phyloP scores from a whole-genome alignment of 2,888 invertebrate genomes.

The Encarsia formosa region DNA sequence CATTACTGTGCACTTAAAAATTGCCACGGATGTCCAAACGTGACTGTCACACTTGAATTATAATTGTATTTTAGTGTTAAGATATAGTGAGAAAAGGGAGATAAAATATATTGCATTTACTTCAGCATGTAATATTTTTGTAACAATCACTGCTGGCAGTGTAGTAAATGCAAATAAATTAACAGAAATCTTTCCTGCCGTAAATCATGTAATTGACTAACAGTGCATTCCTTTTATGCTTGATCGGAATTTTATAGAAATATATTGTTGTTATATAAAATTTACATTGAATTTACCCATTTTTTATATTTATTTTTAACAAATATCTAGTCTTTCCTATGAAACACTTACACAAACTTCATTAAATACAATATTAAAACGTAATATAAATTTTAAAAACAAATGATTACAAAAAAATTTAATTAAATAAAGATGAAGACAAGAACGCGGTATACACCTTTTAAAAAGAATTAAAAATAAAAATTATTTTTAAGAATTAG shows the following conservation, averaged over 20 bases:
- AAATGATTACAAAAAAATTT: no score
- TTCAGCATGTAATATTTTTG: conserved; percentile 34
- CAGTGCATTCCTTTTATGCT: conserved; percentile 13
- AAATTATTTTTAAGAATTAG: no score
- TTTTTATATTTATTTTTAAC: conserved; percentile 13
- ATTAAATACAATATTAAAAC: not conserved
- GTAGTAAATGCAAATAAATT: conserved; percentile 20
- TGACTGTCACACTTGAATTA: not conserved
- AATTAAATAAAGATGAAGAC: no score
- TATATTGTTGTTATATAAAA: conserved; percentile 10
- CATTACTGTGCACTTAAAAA: conserved; percentile 11
- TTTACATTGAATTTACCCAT: conserved; percentile 6
- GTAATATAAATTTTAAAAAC: no score
- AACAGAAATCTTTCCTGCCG: conserved; percentile 10
- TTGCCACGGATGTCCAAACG: not conserved
- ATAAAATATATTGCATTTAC: conserved; percentile 31
- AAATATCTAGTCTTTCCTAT: conserved; percentile 16
- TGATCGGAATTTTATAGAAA: conserved; percentile 17
- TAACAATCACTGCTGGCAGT: conserved; percentile 39
- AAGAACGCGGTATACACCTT: no score
- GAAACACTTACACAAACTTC: not conserved
- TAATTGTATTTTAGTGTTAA: not conserved
- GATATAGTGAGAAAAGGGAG: not conserved
- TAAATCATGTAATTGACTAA: conserved; percentile 1
- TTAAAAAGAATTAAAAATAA: no score